These are phyloP conservation scores for Anolis apletophallus DNA, from an alignment of 2,797 vertebrate genomes.

Conservation along the genomic window DNA sequence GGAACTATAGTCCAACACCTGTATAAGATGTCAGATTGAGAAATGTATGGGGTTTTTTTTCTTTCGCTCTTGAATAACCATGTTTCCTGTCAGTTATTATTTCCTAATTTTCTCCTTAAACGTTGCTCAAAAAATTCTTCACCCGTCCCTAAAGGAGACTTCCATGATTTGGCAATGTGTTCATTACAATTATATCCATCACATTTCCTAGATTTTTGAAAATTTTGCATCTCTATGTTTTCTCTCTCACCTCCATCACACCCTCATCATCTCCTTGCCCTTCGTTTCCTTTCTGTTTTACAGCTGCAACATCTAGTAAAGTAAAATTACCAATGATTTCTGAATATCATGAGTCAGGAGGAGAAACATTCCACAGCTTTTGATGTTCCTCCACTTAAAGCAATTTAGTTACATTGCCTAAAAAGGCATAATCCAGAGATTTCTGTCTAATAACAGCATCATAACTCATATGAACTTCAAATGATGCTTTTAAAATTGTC, in stretches of 20 bases:
- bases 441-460: not conserved
- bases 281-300: not conserved
- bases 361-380: not conserved
- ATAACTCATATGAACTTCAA: not conserved
- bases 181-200: not conserved
- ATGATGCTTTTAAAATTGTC: not conserved
- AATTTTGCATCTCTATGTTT: not conserved
- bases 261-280: too few species aligned
- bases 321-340: not conserved
- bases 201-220: not conserved
- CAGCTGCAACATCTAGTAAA: not conserved
- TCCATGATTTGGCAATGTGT: not conserved
- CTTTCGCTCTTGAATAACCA: not conserved
- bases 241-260: not conserved
- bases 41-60: not conserved
- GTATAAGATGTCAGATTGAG: not conserved
- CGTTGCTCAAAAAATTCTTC: not conserved
- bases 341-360: not conserved
- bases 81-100: conserved; percentile 3
- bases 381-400: not conserved
- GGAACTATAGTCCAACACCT: not conserved
- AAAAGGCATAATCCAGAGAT: not conserved
- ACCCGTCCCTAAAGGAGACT: not conserved
- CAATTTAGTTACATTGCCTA: not conserved
- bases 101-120: not conserved